These are phyloP conservation scores for Anhinga anhinga DNA, from an alignment of 2,113 vertebrate genomes.

Conservation along the genomic window DNA sequence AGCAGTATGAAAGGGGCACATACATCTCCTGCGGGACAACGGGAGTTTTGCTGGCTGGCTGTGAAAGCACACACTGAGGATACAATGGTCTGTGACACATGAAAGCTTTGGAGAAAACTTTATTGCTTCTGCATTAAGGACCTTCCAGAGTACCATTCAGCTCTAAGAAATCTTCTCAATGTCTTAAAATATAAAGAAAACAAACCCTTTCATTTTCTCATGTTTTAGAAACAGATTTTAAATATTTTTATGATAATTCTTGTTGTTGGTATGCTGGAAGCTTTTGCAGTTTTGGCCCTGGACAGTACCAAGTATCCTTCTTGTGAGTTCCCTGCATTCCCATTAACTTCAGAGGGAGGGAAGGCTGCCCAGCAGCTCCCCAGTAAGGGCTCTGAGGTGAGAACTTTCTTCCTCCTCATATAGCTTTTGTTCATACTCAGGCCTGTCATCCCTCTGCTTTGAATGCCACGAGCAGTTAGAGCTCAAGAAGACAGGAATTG, in stretches of 20 bases:
- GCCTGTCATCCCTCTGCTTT: not conserved
- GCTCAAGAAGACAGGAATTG: not conserved
- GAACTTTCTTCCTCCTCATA: not conserved
- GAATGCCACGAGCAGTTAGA: not conserved
- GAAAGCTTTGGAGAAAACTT: slow-evolving; percentile 55
- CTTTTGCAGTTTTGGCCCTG: not conserved
- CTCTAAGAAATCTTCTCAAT: not conserved
- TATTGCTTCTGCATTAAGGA: slow-evolving; percentile 35
- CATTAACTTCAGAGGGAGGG: not conserved
- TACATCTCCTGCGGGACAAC: slow-evolving; percentile 41
- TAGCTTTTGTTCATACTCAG: not conserved
- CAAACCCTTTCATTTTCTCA: not conserved
- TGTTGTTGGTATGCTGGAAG: not conserved
- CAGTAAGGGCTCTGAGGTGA: not conserved
- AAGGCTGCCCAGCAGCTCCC: not conserved
- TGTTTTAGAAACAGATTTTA: not conserved
- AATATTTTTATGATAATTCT: not conserved
- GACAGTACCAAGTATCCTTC: accelerated
- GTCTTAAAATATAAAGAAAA: slow-evolving; percentile 11
- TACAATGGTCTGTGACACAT: slow-evolving; percentile 58
- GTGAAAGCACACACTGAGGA: slow-evolving; percentile 63
- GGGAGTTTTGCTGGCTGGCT: slow-evolving; percentile 42
- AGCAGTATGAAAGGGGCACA: slow-evolving; percentile 38
- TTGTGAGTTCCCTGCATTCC: not conserved
- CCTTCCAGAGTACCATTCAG: slow-evolving; percentile 45